Base-by-base conservation (phyloP, 2,113 vertebrate species). In the Elanus axillaris region DNA sequence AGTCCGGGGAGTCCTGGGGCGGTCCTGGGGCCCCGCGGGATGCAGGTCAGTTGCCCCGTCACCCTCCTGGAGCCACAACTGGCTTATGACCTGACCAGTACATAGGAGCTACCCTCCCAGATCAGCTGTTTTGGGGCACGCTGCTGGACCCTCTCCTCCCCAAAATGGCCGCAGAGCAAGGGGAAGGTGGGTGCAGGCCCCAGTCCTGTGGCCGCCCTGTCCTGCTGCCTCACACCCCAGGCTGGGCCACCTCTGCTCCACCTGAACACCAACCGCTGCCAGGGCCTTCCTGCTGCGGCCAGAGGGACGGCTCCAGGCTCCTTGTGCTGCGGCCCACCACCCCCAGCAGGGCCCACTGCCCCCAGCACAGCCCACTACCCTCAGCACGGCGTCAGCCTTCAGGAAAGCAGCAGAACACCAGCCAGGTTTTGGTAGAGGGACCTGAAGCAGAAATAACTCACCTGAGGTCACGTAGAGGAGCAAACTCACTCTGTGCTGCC, bases 401-500 rank as follows among this genome's bases (percentile, higher is more conserved):
- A 16, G 47, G n/a, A n/a, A 27, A 48, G 77, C 64, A 58, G 64
- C 29, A 38, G 53, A n/a, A 29, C 34, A 2, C 11, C 15, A 26
- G n/a, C 4, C 11, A 7, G 45, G n/a, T 29, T 38, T 48, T 32
- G 45, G n/a, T 8, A 38, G 81, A n/a, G 42, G 18, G 6, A 11
- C 12, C 32, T 0, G 0, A 53, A 29, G 38, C 34, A 32, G 18
- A 59, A 38, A 43, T 16, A 3, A 9, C n/a, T 19, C 48, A 3
- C 50, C 16, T 21, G 12, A 66, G 47, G 52, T 45, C 48, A 18
- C 3, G 1, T 9, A 9, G 26, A 53, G 26, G 38, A 29, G 40
- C 2, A 2, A 55, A 29, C 4, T 43, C 3, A 0, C 8, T 15
- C 40, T 13, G 15, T 0, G 1, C 45, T 45, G 17, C 14, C 17